A percentile compares a stretch with the other conserved stretches of the same genome.
These are phyloP conservation scores for Rhopilema esculentum DNA, from an alignment of 30 jellyfish, hydroid and myxozoan genomes.

Conservation along the genomic window DNA sequence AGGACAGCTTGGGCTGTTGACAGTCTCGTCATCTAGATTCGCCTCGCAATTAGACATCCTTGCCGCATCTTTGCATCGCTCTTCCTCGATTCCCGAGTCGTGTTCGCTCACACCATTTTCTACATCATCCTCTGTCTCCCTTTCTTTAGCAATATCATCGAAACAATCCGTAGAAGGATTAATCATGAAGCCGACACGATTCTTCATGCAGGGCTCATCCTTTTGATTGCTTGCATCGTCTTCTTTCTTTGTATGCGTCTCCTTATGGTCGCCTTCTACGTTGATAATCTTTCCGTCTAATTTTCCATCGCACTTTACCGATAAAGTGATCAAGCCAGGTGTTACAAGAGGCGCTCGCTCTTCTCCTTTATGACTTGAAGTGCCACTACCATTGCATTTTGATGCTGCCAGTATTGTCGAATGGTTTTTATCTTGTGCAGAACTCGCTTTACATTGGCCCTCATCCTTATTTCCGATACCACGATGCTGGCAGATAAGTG, in stretches of 20 bases:
- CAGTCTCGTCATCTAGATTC: not conserved
- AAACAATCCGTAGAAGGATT: not conserved
- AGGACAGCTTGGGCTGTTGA: not conserved
- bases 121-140: not conserved
- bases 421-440: not conserved
- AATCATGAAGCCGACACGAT: not conserved
- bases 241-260: too few species aligned
- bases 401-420: too few species aligned
- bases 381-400: too few species aligned
- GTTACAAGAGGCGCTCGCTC: too few species aligned
- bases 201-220: not conserved
- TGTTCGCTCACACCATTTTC: not conserved
- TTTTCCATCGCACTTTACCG: too few species aligned
- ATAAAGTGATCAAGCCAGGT: too few species aligned
- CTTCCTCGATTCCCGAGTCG: conserved; percentile 19
- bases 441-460: not conserved
- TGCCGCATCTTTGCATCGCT: conserved; percentile 7
- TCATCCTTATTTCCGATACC: not conserved
- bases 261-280: too few species aligned
- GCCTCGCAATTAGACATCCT: not conserved
- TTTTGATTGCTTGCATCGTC: not conserved
- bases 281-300: too few species aligned
- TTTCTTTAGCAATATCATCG: not conserved
- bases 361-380: too few species aligned
- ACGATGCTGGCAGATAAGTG: not conserved